Percentiles rank a stretch among this genome's conserved stretches.
phyloP scores from a whole-genome alignment of 2,888 invertebrate species.

The Luperina testacea region DNA sequence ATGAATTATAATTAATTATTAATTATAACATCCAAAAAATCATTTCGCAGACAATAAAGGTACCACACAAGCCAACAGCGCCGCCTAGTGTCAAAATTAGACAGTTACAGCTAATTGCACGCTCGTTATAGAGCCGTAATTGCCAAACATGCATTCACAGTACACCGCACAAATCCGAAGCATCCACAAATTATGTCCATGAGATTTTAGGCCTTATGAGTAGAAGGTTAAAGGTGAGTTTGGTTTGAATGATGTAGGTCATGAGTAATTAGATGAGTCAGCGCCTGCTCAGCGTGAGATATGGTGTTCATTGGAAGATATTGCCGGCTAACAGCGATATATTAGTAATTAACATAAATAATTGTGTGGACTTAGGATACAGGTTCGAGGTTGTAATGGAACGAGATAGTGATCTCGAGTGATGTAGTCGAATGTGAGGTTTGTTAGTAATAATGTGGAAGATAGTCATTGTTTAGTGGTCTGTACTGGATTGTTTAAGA shows the following conservation, averaged over 20 bases:
- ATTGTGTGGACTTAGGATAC: constrained; percentile 54
- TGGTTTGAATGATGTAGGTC: constrained; percentile 2
- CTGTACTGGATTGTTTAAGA: background rate
- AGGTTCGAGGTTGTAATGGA: constrained; percentile 1
- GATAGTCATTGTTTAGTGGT: background rate
- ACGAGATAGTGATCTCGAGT: constrained; percentile 31
- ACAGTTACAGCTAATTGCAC: constrained; percentile 45
- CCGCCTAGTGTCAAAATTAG: constrained; percentile 36
- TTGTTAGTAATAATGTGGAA: background rate
- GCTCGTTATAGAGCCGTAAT: constrained; percentile 34
- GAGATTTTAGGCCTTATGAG: constrained; percentile 10
- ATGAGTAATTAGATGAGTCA: constrained; percentile 50
- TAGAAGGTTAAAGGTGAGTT: background rate
- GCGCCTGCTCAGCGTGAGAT: constrained; percentile 44
- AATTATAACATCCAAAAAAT: background rate
- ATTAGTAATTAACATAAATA: constrained; percentile 57
- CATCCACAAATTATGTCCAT: constrained; percentile 1
- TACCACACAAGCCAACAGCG: constrained; percentile 11
- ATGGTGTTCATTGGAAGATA: constrained; percentile 55
- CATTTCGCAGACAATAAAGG: constrained; percentile 20
- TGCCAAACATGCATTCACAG: constrained; percentile 58
- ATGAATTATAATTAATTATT: no score
- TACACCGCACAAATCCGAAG: constrained; percentile 42
- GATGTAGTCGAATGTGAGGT: constrained; percentile 5
- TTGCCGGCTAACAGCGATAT: constrained; percentile 40